Percentiles rank a stretch among this genome's conserved stretches.
Evolutionary conservation across 2,797 vertebrate species (phyloP).

Genomic region (Ctenopoma kingsleyae): DNA sequence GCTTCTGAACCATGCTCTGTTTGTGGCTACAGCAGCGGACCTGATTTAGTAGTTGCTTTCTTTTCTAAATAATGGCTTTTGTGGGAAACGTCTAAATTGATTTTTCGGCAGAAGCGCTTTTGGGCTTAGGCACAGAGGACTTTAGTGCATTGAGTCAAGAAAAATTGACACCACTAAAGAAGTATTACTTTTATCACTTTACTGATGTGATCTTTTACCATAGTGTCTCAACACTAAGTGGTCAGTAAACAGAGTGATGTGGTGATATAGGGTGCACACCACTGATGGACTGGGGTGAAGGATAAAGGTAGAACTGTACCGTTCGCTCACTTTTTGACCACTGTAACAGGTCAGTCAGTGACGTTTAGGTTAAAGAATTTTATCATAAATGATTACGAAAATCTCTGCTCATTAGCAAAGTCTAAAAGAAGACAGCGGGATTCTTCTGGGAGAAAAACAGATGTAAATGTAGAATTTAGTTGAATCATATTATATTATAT

Average conservation of each 20-base stretch:
- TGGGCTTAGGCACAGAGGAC: not conserved
- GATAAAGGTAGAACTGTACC: not conserved
- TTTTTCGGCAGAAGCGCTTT: conserved; percentile 3
- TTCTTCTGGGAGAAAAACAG: no score
- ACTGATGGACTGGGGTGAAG: not conserved
- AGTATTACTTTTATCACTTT: not conserved
- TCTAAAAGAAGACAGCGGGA: no score
- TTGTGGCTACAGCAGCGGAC: no score
- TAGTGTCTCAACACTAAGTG: not conserved
- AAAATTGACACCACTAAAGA: not conserved
- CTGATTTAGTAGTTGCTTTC: no score
- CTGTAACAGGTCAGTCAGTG: no score
- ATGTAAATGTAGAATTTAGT: no score
- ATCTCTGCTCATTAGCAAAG: no score
- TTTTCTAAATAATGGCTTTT: conserved; percentile 14
- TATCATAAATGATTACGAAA: no score
- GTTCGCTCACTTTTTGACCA: no score
- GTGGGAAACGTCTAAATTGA: not conserved
- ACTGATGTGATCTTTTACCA: no score
- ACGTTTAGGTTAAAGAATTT: no score
- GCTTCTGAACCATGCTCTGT: not conserved
- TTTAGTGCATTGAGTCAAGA: not conserved
- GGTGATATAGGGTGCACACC: not conserved
- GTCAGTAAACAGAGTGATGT: not conserved
- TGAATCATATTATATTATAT: no score